These are phyloP conservation scores for Lissonota sp. DNA, from an alignment of 2,888 invertebrate species.

Conservation along the genomic window DNA sequence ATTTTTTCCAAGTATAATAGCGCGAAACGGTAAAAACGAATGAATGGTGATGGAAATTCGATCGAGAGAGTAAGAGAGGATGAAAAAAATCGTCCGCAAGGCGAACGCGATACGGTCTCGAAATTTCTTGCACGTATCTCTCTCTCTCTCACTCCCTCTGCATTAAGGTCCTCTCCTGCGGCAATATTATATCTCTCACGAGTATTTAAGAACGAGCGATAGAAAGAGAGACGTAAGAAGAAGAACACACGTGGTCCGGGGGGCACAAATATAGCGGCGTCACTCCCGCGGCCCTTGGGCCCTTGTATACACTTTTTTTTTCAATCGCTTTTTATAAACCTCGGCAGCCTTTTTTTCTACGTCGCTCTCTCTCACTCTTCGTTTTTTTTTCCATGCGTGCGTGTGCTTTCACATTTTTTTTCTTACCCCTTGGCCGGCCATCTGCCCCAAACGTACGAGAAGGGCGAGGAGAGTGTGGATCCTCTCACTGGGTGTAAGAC, in stretches of 20 bases:
- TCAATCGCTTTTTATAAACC: constrained; percentile 82
- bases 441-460: constrained; percentile 85
- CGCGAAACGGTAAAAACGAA: constrained; percentile 68
- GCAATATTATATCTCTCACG: constrained; percentile 56
- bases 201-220: constrained; percentile 47
- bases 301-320: constrained; percentile 69
- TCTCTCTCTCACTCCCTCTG: constrained; percentile 19
- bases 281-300: constrained; percentile 71
- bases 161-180: constrained; percentile 23
- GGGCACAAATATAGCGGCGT: constrained; percentile 59
- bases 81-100: constrained; percentile 65
- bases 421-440: constrained; percentile 85
- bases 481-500: constrained; percentile 70
- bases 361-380: constrained; percentile 60
- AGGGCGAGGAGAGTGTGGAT: constrained; percentile 84
- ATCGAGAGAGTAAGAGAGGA: constrained; percentile 75
- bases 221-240: constrained; percentile 41
- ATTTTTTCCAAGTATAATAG: constrained; percentile 8
- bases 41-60: constrained; percentile 80
- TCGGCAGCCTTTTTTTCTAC: constrained; percentile 67
- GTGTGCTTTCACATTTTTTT: constrained; percentile 79
- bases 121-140: constrained; percentile 16
- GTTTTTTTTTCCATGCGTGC: constrained; percentile 66
- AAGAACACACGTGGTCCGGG: constrained; percentile 78
- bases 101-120: constrained; percentile 68